phyloP scores from a whole-genome alignment of 2,888 invertebrate genomes.

The Lymantria dispar region DNA sequence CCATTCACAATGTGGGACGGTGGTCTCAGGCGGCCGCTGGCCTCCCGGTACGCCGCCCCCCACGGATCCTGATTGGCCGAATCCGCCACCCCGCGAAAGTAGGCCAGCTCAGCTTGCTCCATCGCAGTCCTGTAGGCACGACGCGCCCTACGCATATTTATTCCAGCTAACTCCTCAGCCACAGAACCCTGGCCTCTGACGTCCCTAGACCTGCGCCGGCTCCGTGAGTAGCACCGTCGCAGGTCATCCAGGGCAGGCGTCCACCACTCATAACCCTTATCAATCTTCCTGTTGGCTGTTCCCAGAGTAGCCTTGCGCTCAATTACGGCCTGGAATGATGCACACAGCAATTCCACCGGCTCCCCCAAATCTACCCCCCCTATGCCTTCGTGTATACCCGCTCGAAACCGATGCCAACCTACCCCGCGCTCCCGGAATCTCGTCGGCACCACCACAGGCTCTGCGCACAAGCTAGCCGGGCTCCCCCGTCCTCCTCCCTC shows the following conservation, averaged over 20 bases:
- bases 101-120: too few relatives aligned
- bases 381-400: background rate
- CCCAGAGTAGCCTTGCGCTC: background rate
- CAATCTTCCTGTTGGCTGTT: background rate
- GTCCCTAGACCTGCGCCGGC: background rate
- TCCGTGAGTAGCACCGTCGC: background rate
- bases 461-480: background rate
- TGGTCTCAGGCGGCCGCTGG: slow-evolving; percentile 16
- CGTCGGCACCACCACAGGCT: background rate
- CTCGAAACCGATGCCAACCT: slow-evolving; percentile 8
- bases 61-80: slow-evolving; percentile 12
- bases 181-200: background rate
- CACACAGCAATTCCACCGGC: background rate
- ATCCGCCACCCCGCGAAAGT: background rate
- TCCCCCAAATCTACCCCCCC: background rate
- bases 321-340: background rate
- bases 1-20: slow-evolving; percentile 22
- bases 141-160: background rate
- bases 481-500: too few relatives aligned
- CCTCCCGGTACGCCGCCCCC: slow-evolving; percentile 26
- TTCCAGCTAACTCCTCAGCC: background rate
- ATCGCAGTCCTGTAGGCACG: too few relatives aligned
- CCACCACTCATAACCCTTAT: slow-evolving; percentile 13
- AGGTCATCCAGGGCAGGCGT: slow-evolving; percentile 2
- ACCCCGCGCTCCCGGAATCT: background rate